Evolutionary conservation across 2,888 invertebrate species (phyloP).

Genomic region (Uloborus plumipes): DNA sequence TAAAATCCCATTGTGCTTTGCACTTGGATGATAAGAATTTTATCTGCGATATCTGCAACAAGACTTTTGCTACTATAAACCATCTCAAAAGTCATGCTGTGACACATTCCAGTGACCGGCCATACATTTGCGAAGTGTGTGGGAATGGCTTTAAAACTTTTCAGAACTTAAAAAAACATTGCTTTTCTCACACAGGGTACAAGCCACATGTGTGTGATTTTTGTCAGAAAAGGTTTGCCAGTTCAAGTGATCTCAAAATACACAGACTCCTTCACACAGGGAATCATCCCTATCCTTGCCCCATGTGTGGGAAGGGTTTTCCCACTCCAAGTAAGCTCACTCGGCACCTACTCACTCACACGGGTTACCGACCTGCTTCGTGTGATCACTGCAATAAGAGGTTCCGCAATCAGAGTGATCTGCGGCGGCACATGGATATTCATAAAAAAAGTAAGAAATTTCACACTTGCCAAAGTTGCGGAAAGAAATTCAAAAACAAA

Average conservation of each 20-base stretch:
- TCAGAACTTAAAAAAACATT: conserved; percentile 8
- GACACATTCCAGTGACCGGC: conserved; percentile 15
- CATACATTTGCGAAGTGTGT: conserved; percentile 22
- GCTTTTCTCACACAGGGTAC: conserved; percentile 8
- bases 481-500: background rate
- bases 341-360: conserved; percentile 14
- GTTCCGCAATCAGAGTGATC: conserved; percentile 16
- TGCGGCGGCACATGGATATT: conserved; percentile 4
- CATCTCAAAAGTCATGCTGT: conserved; percentile 1
- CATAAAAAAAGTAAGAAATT: background rate
- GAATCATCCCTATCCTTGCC: conserved; percentile 6
- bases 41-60: conserved; percentile 12
- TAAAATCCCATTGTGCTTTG: conserved; percentile 13
- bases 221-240: conserved; percentile 16
- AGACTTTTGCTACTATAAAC: background rate
- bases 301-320: conserved; percentile 15
- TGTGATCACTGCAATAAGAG: conserved; percentile 8
- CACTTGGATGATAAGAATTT: conserved; percentile 1
- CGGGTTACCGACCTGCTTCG: conserved; percentile 1
- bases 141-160: conserved; percentile 22
- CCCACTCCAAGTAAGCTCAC: conserved; percentile 16
- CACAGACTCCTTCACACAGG: conserved; percentile 12
- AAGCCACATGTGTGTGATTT: conserved; percentile 12
- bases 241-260: conserved; percentile 8
- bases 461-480: conserved; percentile 3